Conservation (phyloP, 2,797 vertebrate genomes). For the Macrochelys suwanniensis region DNA sequence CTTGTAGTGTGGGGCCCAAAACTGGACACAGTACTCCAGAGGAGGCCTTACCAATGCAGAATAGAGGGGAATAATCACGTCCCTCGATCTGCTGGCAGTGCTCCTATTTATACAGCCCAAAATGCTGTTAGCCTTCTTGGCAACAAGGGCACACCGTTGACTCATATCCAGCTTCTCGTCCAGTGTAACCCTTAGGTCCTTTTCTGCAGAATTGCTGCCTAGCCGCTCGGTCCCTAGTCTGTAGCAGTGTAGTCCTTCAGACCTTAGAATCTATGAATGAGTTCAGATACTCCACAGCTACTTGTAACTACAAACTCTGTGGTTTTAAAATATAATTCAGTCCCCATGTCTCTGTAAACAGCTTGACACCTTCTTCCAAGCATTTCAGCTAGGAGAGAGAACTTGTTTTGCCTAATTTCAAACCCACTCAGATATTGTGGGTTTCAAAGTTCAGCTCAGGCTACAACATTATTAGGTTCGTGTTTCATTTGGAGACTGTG, state of each 20-base stretch:
- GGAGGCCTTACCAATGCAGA: no score
- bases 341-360: background rate
- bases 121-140: no score
- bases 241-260: background rate
- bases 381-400: background rate
- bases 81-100: no score
- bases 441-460: slow-evolving; percentile 25
- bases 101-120: no score
- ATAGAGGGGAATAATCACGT: no score
- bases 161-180: no score
- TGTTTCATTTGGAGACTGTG: background rate
- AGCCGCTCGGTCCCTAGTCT: no score
- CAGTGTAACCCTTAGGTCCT: no score
- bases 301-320: background rate
- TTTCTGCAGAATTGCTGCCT: no score
- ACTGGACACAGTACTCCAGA: no score
- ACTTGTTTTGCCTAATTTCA: background rate
- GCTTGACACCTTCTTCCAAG: background rate
- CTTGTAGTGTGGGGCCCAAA: no score
- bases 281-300: background rate
- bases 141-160: no score
- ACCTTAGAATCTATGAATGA: background rate
- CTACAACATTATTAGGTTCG: background rate
- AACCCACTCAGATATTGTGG: background rate
- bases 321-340: background rate